These are phyloP conservation scores for Myiothlypis chrysogaster DNA, from an alignment of 2,797 vertebrate genomes.

Conservation along the genomic window DNA sequence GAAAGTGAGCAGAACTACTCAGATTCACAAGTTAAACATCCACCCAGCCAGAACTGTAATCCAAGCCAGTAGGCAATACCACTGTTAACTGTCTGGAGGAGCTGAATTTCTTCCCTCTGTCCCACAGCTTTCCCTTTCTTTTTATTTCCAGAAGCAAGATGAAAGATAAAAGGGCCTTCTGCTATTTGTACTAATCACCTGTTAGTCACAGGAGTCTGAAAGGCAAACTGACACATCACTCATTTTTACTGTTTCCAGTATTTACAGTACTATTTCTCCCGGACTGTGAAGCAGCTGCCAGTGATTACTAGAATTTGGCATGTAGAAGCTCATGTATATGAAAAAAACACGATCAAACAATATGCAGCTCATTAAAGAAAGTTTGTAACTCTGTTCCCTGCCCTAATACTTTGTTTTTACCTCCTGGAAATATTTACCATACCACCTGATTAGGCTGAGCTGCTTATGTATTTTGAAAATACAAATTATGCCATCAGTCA, in stretches of 20 bases:
- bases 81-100: not conserved
- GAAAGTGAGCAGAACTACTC: not conserved
- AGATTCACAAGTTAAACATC: not conserved
- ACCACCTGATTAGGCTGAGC: conserved; percentile 58
- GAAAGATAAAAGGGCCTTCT: not conserved
- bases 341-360: conserved; percentile 33
- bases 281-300: conserved; percentile 40
- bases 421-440: conserved; percentile 61
- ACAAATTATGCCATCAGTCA: conserved; percentile 72
- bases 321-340: conserved; percentile 11
- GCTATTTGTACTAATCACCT: not conserved
- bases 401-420: conserved; percentile 62
- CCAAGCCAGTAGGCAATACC: not conserved
- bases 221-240: conserved; percentile 34
- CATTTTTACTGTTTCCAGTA: conserved; percentile 20
- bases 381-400: conserved; percentile 38
- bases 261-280: conserved; percentile 27
- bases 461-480: conserved; percentile 71
- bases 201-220: conserved; percentile 11
- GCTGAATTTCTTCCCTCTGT: not conserved
- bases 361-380: conserved; percentile 51
- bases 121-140: not conserved
- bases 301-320: conserved; percentile 16
- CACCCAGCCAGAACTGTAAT: not conserved
- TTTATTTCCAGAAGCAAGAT: not conserved